Percentiles rank a stretch among this genome's conserved stretches.
These are phyloP conservation scores for Acleris literana DNA, from an alignment of 2,888 invertebrate genomes.

Conservation along the genomic window DNA sequence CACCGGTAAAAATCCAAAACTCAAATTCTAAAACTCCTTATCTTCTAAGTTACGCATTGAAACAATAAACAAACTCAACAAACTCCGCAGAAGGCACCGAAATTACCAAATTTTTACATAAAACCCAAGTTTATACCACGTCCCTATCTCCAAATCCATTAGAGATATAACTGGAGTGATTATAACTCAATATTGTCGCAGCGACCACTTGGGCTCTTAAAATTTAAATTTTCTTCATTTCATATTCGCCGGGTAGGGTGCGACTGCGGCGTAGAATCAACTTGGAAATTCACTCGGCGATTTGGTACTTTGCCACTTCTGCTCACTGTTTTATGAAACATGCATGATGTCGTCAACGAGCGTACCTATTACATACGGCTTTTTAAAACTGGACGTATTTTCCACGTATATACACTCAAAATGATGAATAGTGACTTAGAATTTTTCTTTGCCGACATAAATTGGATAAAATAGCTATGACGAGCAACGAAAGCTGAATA, in stretches of 20 bases:
- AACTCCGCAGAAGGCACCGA: slow-evolving; percentile 8
- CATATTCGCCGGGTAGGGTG: slow-evolving; percentile 42
- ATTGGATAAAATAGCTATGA: no score
- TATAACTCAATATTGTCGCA: slow-evolving; percentile 69
- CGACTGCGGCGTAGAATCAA: background rate
- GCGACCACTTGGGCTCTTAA: slow-evolving; percentile 44
- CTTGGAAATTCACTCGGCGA: background rate
- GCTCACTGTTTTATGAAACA: background rate
- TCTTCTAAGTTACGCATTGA: background rate
- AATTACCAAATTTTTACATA: slow-evolving; percentile 26
- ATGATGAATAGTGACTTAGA: no score
- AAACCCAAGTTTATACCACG: slow-evolving; percentile 25
- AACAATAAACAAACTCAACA: slow-evolving; percentile 18
- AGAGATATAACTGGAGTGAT: slow-evolving; percentile 65
- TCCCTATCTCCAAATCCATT: slow-evolving; percentile 69
- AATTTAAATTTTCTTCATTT: slow-evolving; percentile 53
- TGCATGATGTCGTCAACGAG: no score
- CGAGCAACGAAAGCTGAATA: no score
- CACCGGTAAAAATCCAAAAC: no score
- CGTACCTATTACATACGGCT: no score
- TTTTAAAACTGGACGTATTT: no score
- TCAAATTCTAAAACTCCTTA: background rate
- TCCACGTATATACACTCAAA: no score
- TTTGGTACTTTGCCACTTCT: background rate
- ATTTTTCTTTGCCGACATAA: no score